Evolutionary conservation across 92 coral and sea anemone species (phyloP), one percentile per base, ranked within the genome.

Genomic region (Palythoa heliodiscus): DNA sequence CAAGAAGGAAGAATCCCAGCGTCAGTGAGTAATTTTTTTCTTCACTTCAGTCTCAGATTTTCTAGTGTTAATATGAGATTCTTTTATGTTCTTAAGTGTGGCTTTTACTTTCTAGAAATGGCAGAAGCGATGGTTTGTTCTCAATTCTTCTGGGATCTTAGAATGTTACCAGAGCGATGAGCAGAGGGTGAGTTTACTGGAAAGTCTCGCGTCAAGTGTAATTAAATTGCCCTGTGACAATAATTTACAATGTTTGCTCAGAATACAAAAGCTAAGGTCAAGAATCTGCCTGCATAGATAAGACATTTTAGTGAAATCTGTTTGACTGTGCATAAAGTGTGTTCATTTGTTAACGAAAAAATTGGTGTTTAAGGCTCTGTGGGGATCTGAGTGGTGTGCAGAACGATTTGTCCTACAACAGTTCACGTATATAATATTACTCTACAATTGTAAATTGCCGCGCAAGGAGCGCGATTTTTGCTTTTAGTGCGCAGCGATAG

Each of bases 121-220:
- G 99, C 91, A 91, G 74, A 93, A 87, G 57, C 97, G 93, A 39
- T 97, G 98, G 99, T 78, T 97, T 64, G 96, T 97, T 67, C 89
- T 97, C 47, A 91, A 93, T 88, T 91, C 99, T 6, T 86, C 99
- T 5, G 99, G 98, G 19, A 87, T 92, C 12, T 78, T 97, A 54
- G 98, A 97, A 38, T 95, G 89, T 73, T 95, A 89, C 68, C 83
- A 73, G 29, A 72, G 84, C 79, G 94, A 94, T 52, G 92, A 93
- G 29, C 88, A 78, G 35, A 76, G 89, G 88, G 99, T 97, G 68
- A 76, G 98, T 89, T 40, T 58, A 71, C 69, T 86, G 39, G 16
- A 47, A 75, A 69, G 22, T 22, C 63, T 83, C 86, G 78, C 70
- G 78, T 53, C 61, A 53, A 69, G 73, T 89, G 86, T 74, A 80